Evolutionary conservation across 2,888 invertebrate genomes (phyloP).

Genomic region (Hyposoter didymator): DNA sequence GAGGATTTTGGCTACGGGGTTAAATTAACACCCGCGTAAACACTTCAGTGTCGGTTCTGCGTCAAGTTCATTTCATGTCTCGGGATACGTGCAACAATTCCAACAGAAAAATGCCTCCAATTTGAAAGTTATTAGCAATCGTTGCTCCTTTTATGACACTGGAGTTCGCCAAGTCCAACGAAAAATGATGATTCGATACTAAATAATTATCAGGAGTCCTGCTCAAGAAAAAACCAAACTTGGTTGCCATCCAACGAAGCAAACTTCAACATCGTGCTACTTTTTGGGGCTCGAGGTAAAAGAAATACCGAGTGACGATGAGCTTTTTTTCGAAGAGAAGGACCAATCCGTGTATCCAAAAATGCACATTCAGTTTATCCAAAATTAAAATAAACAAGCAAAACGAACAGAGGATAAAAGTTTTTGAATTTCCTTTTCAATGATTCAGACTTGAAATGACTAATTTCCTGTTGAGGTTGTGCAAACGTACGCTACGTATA

Average conservation of each 20-base stretch:
- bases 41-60: background rate
- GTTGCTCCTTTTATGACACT: too few relatives aligned
- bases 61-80: background rate
- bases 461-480: background rate
- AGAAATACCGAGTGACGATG: too few relatives aligned
- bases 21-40: slow-evolving; percentile 44
- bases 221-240: too few relatives aligned
- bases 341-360: background rate
- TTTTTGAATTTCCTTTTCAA: background rate
- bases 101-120: background rate
- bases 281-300: too few relatives aligned
- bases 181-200: too few relatives aligned
- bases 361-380: background rate
- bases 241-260: too few relatives aligned
- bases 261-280: too few relatives aligned
- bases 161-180: too few relatives aligned
- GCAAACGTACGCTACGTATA: slow-evolving; percentile 4
- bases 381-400: background rate
- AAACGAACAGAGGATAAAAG: background rate
- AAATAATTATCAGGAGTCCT: too few relatives aligned
- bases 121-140: background rate
- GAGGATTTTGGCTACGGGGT: slow-evolving; percentile 21
- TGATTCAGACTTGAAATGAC: background rate
- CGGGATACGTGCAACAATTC: background rate
- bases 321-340: background rate